phyloP scores from a whole-genome alignment of 2,797 vertebrate genomes.

The Galaxias olidus region DNA sequence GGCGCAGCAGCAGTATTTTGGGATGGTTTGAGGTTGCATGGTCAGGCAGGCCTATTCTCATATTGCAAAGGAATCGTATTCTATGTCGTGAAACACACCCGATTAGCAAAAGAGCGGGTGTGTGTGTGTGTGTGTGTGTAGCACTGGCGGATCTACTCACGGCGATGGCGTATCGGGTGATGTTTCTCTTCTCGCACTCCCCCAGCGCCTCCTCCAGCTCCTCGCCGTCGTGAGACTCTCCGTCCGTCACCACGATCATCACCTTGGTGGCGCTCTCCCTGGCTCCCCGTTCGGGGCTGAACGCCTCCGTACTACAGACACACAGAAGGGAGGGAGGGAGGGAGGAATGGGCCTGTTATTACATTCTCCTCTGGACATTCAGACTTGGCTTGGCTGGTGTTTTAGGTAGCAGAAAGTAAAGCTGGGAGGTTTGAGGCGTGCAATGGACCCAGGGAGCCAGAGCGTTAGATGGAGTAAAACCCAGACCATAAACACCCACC shows the following conservation, averaged over 20 bases:
- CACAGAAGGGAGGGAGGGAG: no score
- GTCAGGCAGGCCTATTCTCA: slow-evolving; percentile 28
- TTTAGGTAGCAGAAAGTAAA: neutral
- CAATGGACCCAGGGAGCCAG: no score
- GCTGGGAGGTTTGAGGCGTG: no score
- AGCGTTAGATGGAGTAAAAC: no score
- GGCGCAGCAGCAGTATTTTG: slow-evolving; percentile 31
- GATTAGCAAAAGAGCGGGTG: neutral
- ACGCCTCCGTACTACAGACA: slow-evolving; percentile 84
- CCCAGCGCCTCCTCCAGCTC: slow-evolving; percentile 80
- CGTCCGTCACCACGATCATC: slow-evolving; percentile 95
- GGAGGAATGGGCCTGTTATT: neutral
- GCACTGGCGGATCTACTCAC: slow-evolving; percentile 71
- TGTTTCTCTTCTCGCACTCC: slow-evolving; percentile 83
- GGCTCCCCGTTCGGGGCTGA: slow-evolving; percentile 82
- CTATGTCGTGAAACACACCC: slow-evolving; percentile 4
- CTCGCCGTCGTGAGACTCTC: slow-evolving; percentile 94
- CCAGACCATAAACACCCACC: no score
- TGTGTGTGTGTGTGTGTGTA: neutral
- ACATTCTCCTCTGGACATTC: no score
- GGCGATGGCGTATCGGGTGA: slow-evolving; percentile 93
- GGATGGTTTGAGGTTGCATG: slow-evolving; percentile 22
- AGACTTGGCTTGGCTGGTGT: neutral
- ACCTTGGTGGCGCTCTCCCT: slow-evolving; percentile 86
- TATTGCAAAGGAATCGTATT: slow-evolving; percentile 40